Percentiles rank a stretch among this genome's conserved stretches.
phyloP scores from a whole-genome alignment of 2,113 vertebrate genomes.

The Climacteris rufus region DNA sequence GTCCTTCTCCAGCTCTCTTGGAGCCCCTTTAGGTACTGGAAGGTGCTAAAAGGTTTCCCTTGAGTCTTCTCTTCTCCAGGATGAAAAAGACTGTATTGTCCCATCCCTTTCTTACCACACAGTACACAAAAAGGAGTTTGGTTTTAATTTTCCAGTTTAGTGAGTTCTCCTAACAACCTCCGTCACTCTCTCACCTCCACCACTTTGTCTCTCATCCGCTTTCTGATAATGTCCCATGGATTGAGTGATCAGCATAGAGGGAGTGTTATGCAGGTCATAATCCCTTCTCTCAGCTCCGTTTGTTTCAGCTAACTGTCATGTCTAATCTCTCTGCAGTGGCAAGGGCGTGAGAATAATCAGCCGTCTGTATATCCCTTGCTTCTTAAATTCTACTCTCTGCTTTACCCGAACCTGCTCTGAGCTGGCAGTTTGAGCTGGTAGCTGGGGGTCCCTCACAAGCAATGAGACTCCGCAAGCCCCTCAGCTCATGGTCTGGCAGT shows the following conservation, averaged over 20 bases:
- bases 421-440: not conserved
- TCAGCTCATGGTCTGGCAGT: not conserved
- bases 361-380: not conserved
- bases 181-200: not conserved
- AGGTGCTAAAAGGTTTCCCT: not conserved
- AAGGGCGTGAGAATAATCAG: not conserved
- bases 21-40: not conserved
- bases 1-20: not conserved
- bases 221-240: fast-evolving
- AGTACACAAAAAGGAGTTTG: not conserved
- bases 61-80: not conserved
- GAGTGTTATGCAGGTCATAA: not conserved
- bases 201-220: not conserved
- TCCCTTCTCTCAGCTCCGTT: not conserved
- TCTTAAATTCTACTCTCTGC: not conserved
- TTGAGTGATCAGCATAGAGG: fast-evolving
- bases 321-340: not conserved
- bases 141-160: not conserved
- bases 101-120: not conserved
- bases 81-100: not conserved
- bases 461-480: fast-evolving
- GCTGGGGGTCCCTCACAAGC: not conserved
- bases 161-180: not conserved
- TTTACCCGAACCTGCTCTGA: not conserved
- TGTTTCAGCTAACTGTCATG: not conserved